These are phyloP conservation scores for Regulus satrapa DNA, from an alignment of 2,113 vertebrate species.

Conservation along the genomic window DNA sequence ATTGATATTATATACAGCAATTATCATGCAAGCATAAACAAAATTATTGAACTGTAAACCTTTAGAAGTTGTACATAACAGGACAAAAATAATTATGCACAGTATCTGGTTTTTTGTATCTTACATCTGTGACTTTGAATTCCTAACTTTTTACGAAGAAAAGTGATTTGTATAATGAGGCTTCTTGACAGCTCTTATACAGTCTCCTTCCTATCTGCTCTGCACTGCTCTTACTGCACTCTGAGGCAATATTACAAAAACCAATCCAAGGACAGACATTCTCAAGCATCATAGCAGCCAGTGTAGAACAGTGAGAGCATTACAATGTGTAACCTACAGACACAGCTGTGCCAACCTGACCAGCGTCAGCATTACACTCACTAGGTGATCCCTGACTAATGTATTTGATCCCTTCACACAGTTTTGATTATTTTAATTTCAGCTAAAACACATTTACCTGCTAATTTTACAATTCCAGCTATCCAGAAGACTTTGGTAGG, in stretches of 20 bases:
- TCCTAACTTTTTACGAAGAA: neutral
- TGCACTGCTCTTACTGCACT: neutral
- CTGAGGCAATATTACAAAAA: neutral
- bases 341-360: neutral
- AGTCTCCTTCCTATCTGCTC: neutral
- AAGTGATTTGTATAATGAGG: accelerated
- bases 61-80: neutral
- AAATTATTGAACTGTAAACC: neutral
- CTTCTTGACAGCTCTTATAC: neutral
- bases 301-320: neutral
- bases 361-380: neutral
- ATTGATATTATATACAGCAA: no score
- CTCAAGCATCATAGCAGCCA: neutral
- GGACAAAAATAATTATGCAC: neutral
- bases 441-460: conserved; percentile 73
- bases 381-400: neutral
- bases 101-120: neutral
- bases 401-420: neutral
- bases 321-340: neutral
- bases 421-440: neutral
- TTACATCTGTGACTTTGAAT: neutral
- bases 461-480: conserved; percentile 91
- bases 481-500: conserved; percentile 97
- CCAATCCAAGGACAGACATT: neutral
- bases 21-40: neutral